phyloP scores from a whole-genome alignment of 2,888 invertebrate species.

The Pyrgus malvae region DNA sequence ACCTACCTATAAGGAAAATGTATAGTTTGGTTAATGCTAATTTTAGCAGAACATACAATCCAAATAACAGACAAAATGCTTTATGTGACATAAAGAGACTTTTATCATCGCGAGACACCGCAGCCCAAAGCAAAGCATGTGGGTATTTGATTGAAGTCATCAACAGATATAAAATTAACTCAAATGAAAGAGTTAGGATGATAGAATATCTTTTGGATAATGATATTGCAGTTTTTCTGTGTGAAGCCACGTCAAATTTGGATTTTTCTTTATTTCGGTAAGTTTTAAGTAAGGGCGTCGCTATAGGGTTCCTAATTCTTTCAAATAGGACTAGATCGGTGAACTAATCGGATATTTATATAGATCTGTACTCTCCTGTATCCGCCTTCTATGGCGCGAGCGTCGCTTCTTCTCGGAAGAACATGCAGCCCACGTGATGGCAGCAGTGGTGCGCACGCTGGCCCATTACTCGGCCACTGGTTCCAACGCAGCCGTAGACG shows the following conservation, averaged over 20 bases:
- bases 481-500: conserved; percentile 52
- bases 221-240: conserved; percentile 69
- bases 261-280: conserved; percentile 67
- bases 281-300: conserved; percentile 27
- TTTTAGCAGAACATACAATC: conserved; percentile 68
- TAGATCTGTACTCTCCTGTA: conserved; percentile 57
- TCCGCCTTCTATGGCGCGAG: conserved; percentile 59
- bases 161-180: conserved; percentile 53
- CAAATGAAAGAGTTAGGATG: conserved; percentile 53
- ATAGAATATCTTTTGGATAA: conserved; percentile 67
- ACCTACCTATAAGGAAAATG: too few species aligned
- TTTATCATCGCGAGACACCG: conserved; percentile 63
- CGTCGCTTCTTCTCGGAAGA: conserved; percentile 62
- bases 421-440: conserved; percentile 61
- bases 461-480: conserved; percentile 58
- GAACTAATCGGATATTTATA: too few species aligned
- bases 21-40: conserved; percentile 61
- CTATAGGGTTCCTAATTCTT: too few species aligned
- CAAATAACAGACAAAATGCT: conserved; percentile 62
- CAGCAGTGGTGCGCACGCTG: conserved; percentile 59
- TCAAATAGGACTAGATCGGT: too few species aligned
- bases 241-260: conserved; percentile 71
- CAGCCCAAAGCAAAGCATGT: conserved; percentile 67
- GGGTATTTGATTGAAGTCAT: conserved; percentile 65
- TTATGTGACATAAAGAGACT: conserved; percentile 68